Evolutionary conservation across 2,888 invertebrate species (phyloP), one percentile per base, ranked within the genome.

Genomic region (Tenthredo notha): DNA sequence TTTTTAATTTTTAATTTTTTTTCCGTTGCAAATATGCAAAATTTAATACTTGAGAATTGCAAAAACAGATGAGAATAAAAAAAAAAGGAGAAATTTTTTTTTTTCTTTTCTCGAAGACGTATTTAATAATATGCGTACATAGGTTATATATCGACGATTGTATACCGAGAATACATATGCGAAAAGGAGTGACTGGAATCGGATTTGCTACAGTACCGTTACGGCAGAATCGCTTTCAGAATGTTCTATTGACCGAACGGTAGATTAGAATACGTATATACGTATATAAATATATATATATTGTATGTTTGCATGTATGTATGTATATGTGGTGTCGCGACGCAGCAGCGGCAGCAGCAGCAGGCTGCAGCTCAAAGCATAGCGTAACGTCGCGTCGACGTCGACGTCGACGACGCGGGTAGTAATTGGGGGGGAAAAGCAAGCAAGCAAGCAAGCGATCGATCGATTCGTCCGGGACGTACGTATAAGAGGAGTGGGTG

Each of bases 171-270:
- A 70, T 70, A 61, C n/a, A 61, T 61, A 25, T 43, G 40, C 40
- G n/a, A 43, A 72, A 77, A 50, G 47, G 47, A 77, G 75, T 47
- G 47, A 77, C 29, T 50, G 21, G 47, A 80, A 58, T 47, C 33
- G 77, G 47, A 58, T 58, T 58, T 40, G 61, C 61, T 58, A 86
- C 78, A 84, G 86, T 89, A 90, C 91, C 91, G 91, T 91, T 91
- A 91, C 84, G 72, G 29, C 21, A 61, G 78, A n/a, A 87, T 87
- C 87, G 87, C 86, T 88, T 86, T 87, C 88, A 86, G 90, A 90
- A 91, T 91, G 87, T 83, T 87, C 88, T 90, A 90, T 89, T 89
- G 88, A 88, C 88, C 86, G 87, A 88, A 90, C 89, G 86, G 85
- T 84, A 84, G 87, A 89, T 89, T 87, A 86, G 85, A 88, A 85